Evolutionary conservation across 2,113 vertebrate species (phyloP).

Genomic region (Rhodinocichla rosea): DNA sequence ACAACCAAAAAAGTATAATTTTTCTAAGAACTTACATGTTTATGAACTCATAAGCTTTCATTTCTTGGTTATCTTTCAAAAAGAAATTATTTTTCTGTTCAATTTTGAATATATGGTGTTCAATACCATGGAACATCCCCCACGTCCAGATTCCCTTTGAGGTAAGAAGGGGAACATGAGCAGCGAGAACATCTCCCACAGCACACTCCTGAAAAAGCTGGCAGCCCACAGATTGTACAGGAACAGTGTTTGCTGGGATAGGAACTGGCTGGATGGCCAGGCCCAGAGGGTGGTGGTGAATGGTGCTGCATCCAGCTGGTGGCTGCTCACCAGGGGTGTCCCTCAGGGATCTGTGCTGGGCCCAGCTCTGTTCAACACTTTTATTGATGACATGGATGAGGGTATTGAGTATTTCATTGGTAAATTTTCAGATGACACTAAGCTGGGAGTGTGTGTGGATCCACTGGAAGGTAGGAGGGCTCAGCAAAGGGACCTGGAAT

Average conservation of each 20-base stretch:
- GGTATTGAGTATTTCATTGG: neutral
- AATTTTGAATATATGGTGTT: neutral
- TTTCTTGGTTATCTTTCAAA: neutral
- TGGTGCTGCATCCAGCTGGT: neutral
- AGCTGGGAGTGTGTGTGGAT: neutral
- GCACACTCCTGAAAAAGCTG: neutral
- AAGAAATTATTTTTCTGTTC: neutral
- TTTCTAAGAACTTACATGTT: neutral
- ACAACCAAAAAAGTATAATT: neutral
- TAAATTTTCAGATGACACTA: neutral
- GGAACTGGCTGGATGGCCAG: neutral
- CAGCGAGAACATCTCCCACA: neutral
- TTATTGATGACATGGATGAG: neutral
- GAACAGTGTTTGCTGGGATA: neutral
- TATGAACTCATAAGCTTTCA: neutral
- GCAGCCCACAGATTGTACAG: neutral
- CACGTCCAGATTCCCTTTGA: neutral
- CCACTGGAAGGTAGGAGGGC: neutral
- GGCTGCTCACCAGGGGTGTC: neutral
- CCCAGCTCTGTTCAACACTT: neutral
- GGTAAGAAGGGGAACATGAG: neutral
- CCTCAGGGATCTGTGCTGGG: neutral
- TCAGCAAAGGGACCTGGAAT: neutral
- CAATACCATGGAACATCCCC: rapidly evolving
- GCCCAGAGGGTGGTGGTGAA: neutral